Percentiles rank a stretch among this genome's conserved stretches.
Conservation (phyloP, 1,140 invertebrate species). For the Ceratosolen fusciceps region DNA sequence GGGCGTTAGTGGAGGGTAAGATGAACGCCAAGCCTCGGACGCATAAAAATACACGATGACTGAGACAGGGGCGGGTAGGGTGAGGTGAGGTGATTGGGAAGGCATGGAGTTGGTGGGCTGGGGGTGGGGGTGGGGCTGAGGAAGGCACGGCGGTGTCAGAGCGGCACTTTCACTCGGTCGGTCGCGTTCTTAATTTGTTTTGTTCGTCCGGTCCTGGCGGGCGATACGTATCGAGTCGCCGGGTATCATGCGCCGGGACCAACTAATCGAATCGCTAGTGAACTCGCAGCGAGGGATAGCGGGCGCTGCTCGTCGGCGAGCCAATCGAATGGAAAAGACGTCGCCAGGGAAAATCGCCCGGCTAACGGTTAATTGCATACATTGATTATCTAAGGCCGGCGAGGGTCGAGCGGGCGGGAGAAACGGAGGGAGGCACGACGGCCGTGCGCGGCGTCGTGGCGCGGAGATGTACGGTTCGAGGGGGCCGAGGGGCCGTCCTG, state of each 20-base stretch:
- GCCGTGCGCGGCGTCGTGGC: no score
- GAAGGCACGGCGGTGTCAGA: no score
- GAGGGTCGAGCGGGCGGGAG: not conserved
- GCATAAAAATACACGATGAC: not conserved
- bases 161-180: slow-evolving; percentile 16
- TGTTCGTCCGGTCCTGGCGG: not conserved
- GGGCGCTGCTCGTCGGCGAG: no score
- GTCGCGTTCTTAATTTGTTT: not conserved
- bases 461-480: no score
- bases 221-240: not conserved
- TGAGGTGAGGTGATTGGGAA: not conserved
- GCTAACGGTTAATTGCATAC: slow-evolving; percentile 22
- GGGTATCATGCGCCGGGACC: no score
- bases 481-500: no score
- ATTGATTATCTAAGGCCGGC: no score
- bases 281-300: no score
- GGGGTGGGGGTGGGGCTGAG: not conserved
- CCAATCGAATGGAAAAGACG: not conserved
- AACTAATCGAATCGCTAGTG: no score
- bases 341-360: not conserved
- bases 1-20: not conserved
- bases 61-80: not conserved
- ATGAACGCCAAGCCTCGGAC: not conserved
- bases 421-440: not conserved
- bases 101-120: slow-evolving; percentile 11